Evolutionary conservation across 2,888 invertebrate species (phyloP), one percentile per base, ranked within the genome.

Genomic region (Argyresthia albistria): DNA sequence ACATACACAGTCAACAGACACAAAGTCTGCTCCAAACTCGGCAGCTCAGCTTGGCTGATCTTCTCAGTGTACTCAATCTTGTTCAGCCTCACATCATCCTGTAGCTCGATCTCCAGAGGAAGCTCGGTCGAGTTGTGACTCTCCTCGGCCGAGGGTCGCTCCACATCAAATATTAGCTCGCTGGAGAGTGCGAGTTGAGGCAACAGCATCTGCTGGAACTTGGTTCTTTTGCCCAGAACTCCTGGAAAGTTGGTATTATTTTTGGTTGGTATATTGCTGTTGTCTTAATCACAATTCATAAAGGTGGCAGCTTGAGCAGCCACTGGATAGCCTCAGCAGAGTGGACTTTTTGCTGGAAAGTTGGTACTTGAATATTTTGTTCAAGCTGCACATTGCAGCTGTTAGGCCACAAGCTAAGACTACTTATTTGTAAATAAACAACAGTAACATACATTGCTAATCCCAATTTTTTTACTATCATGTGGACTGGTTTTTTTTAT

Each of bases 51-150:
- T 56, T 79, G 55, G 43, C 52, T 70, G 35, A 84, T 68, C 15
- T 80, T 76, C 59, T 93, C 92, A 4, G 88, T 75, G 69, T 94
- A 96, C 56, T 91, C 82, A 49, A 97, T 91, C 59, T 91, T 90
- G 63, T 97, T 93, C 43, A 98, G 82, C 52, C 97, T 89, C 1
- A 96, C 92, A 62, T 98, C 98, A 79, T 98, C 98, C 57, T 96
- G 91, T 35, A 97, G 76, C 47, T 90, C 87, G 4, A 97, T 70
- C 58, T 95, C 90, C 58, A 89, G 86, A 0, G 93, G 92, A 55
- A 93, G 68, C 42, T 77, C 73, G 0, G 86, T 76, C 3, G 70
- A 69, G 1, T 84, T 82, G 50, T 90, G 89, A 50, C 89, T 89
- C 10, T 83, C 71, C 43, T 83, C 80, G 3, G 83, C 79, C 8